Evolutionary conservation across 2,888 invertebrate genomes (phyloP).

Genomic region (Ochropleura plecta): DNA sequence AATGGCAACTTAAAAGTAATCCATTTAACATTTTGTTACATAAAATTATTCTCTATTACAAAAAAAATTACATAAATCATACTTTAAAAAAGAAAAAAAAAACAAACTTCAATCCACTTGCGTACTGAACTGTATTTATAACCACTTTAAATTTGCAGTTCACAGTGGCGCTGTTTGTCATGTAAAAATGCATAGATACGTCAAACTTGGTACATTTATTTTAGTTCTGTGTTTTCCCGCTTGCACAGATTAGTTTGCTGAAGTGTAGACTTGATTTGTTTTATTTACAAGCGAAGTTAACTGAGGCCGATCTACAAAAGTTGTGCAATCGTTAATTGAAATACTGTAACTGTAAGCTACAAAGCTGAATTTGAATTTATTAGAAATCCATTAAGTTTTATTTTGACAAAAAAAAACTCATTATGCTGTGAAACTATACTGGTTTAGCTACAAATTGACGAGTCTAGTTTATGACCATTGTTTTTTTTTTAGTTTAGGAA

Average conservation of each 20-base stretch:
- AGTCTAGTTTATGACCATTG: too few species aligned
- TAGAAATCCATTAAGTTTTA: not conserved
- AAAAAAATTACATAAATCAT: slow-evolving; percentile 49
- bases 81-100: slow-evolving; percentile 31
- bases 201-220: slow-evolving; percentile 6
- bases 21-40: slow-evolving; percentile 29
- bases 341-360: slow-evolving; percentile 35
- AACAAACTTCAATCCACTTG: slow-evolving; percentile 53
- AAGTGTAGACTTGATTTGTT: slow-evolving; percentile 11
- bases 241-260: not conserved
- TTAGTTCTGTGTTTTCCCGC: not conserved
- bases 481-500: too few species aligned
- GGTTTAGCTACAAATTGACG: too few species aligned
- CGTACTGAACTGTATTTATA: slow-evolving; percentile 53
- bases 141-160: slow-evolving; percentile 1
- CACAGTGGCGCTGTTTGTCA: not conserved
- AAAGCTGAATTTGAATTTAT: slow-evolving; percentile 18
- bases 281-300: slow-evolving; percentile 48
- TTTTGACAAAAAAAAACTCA: not conserved
- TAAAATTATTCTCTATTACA: slow-evolving; percentile 41
- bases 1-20: not conserved
- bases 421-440: not conserved
- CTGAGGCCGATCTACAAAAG: slow-evolving; percentile 37
- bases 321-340: slow-evolving; percentile 60
- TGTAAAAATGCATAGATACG: not conserved